Percentiles rank a stretch among this genome's conserved stretches.
Evolutionary conservation across 2,888 invertebrate genomes (phyloP).

Genomic region (Dryomyza anilis): DNA sequence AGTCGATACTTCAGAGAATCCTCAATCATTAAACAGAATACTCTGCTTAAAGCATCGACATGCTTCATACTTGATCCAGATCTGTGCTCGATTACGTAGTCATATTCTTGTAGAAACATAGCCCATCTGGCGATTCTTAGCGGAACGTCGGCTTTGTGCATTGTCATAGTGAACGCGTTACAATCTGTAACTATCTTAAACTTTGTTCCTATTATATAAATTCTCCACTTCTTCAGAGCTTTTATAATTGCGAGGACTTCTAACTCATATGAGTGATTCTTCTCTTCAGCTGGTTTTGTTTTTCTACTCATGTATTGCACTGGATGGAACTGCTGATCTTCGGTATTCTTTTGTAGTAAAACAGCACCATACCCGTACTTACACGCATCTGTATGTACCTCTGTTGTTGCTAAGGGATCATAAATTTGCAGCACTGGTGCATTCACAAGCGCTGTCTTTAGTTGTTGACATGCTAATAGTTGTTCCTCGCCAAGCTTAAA

Average conservation of each 20-base stretch:
- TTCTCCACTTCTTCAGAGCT: conserved; percentile 38
- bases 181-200: conserved; percentile 33
- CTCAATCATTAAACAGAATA: conserved; percentile 26
- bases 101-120: conserved; percentile 31
- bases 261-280: conserved; percentile 41
- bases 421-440: conserved; percentile 16
- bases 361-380: conserved; percentile 35
- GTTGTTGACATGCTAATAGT: background rate
- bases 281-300: conserved; percentile 36
- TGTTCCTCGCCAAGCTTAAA: conserved; percentile 39
- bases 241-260: conserved; percentile 39
- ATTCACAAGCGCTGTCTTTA: background rate
- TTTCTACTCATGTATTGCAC: conserved; percentile 40
- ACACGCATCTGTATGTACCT: conserved; percentile 10
- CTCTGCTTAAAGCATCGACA: conserved; percentile 33
- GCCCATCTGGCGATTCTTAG: conserved; percentile 30
- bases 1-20: conserved; percentile 24
- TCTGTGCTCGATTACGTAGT: conserved; percentile 30
- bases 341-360: conserved; percentile 35
- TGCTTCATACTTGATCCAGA: conserved; percentile 31
- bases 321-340: conserved; percentile 36
- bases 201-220: conserved; percentile 22
- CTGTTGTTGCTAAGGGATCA: conserved; percentile 2
- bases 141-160: conserved; percentile 28
- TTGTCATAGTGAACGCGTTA: conserved; percentile 27